These are phyloP conservation scores for Esperia sulphurella DNA, from an alignment of 2,888 invertebrate species.

Conservation along the genomic window DNA sequence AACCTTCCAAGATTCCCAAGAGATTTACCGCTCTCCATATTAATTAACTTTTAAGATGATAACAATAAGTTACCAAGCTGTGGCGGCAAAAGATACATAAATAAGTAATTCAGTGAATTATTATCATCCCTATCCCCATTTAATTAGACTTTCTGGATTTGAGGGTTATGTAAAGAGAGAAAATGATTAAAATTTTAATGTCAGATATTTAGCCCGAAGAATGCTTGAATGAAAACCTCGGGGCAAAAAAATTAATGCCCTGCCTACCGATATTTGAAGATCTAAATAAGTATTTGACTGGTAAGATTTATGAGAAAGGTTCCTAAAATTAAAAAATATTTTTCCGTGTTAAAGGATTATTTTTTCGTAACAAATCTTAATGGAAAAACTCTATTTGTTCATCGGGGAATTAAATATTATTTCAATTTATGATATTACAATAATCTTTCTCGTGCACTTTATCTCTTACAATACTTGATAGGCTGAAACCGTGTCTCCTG, in stretches of 20 bases:
- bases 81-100: constrained; percentile 2
- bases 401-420: too few relatives aligned
- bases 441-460: too few relatives aligned
- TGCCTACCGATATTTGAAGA: background rate
- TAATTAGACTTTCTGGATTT: constrained; percentile 4
- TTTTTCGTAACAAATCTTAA: too few relatives aligned
- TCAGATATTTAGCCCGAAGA: background rate
- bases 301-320: background rate
- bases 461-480: too few relatives aligned
- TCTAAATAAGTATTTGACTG: background rate
- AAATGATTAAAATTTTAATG: background rate
- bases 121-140: background rate
- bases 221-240: background rate
- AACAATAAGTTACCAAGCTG: constrained; percentile 2
- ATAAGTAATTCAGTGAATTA: constrained; percentile 7
- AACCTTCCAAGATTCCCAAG: background rate
- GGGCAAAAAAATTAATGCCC: background rate
- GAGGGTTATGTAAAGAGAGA: constrained; percentile 3
- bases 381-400: too few relatives aligned
- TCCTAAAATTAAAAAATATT: too few relatives aligned
- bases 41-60: constrained; percentile 12
- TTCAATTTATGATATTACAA: too few relatives aligned
- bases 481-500: too few relatives aligned
- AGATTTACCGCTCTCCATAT: background rate
- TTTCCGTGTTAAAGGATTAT: too few relatives aligned